Percentiles rank a stretch among this genome's conserved stretches.
These are phyloP conservation scores for Onchidella celtica DNA, from an alignment of 2,888 invertebrate species.

Conservation along the genomic window DNA sequence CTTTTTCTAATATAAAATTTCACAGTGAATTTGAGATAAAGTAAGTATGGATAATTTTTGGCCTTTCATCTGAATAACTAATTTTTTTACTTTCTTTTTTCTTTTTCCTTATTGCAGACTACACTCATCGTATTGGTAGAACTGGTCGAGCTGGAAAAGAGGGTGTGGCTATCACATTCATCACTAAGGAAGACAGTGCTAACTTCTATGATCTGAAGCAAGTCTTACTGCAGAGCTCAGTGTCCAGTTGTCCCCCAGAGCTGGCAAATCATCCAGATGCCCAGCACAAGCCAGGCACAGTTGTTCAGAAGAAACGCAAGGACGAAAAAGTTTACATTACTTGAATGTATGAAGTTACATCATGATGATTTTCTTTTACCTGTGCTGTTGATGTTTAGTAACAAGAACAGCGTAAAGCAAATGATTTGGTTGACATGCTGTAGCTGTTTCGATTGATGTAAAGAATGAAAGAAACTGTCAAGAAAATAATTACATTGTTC, in stretches of 20 bases:
- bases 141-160: slow-evolving; percentile 99
- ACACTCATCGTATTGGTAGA: slow-evolving; percentile 94
- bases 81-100: no score
- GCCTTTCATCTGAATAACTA: no score
- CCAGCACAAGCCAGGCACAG: slow-evolving; percentile 97
- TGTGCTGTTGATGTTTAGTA: not conserved
- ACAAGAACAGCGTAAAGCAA: not conserved
- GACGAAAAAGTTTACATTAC: slow-evolving; percentile 74
- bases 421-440: not conserved
- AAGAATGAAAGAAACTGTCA: no score
- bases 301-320: slow-evolving; percentile 88
- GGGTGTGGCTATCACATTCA: slow-evolving; percentile 96
- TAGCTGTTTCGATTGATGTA: not conserved
- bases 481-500: no score
- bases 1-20: no score
- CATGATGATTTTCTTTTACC: no score
- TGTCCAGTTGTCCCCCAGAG: slow-evolving; percentile 97
- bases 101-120: slow-evolving; percentile 87
- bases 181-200: slow-evolving; percentile 96
- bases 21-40: no score
- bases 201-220: slow-evolving; percentile 99
- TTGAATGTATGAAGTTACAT: no score
- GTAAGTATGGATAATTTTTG: no score
- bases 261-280: slow-evolving; percentile 99
- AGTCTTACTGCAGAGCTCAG: slow-evolving; percentile 90